Base-by-base conservation (phyloP, 2,888 invertebrate species). In the Bembecia ichneumoniformis region DNA sequence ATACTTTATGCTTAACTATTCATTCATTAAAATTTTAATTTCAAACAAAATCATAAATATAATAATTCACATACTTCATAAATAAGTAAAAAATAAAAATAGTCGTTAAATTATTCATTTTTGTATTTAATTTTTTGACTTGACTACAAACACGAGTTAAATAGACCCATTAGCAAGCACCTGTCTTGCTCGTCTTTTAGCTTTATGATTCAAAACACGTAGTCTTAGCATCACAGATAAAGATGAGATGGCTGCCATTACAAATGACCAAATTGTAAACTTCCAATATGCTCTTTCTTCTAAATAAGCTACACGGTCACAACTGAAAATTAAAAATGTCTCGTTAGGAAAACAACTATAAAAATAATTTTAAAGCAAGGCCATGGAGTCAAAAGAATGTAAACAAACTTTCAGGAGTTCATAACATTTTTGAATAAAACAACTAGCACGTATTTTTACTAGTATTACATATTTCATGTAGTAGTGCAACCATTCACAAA, bases 221-320 rank as follows among this genome's bases (percentile, higher is more conserved):
- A 91, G 89, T 57, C 94, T 82, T 28, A 91, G 73, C 72, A 90
- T 89, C 0, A 93, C 93, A 52, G 90, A 87, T 43, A 90, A 64
- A 47, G 91, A 91, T 10, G 94, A 93, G 15, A 90, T 70, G 0
- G 92, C 66, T 1, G 92, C 91, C 35, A 91, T 66, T 1, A 90
- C 76, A 65, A 93, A 91, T 77, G 92, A 91, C 66, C 91, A 89
- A 48, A 90, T 89, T 67, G 95, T 92, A 68, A 96, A 95, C 60
- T 93, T 91, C 93, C 94, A 95, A 75, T 94, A 97, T 51, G 92
- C 90, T 54, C 91, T 89, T 71, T 96, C 94, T 68, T 96, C 96
- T 48, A 95, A 87, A 87, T 94, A 94, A 2, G 94, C 94, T 13
- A 95, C 94, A 69, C 91, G 89, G 66, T 95, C 95, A 84, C 97